Base-by-base conservation (phyloP, 2,888 invertebrate species). In the Chymomyza amoena region DNA sequence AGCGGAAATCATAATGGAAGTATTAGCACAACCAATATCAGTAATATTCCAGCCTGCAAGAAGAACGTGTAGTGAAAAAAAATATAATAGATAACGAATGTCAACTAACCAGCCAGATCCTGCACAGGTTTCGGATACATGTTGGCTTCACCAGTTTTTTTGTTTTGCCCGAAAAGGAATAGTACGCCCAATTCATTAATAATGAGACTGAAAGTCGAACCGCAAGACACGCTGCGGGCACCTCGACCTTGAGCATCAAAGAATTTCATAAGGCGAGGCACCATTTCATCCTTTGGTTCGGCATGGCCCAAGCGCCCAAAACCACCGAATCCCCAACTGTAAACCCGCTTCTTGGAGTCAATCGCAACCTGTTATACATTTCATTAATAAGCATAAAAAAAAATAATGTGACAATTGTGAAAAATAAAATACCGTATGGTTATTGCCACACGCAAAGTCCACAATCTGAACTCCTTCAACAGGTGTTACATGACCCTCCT, bases 61-160 rank as follows among this genome's bases (percentile, higher is more conserved):
- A 6, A 32, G 32, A 54, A 52, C 45, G 32, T 32, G 7, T 32
- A 1, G 32, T 0, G 9, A 1, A 32, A 7, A 7, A 32, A 32
- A 6, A 25, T 64, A 54, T 65, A 25, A 50, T 9, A 6, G 15
- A 15, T 57, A 45, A 16, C 5, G 39, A 18, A 28, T 16, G 15
- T 50, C 1, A 16, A 72, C 78, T 88, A 84, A 93, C 94, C 94
- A 73, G 96, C 95, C n/a, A 98, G 93, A 92, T 98, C 98, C 83
- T 97, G 97, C 4, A 98, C 96, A 0, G 97, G 97, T 90, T 98
- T 98, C 0, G 98, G 98, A 90, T 98, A 98, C 98, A 98, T 98
- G 84, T 97, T 97, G 3, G 98, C 98, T 90, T 98, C 98, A 0
- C 98, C 98, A 0, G 97, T 96, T 69, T 97, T 95, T 90, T 98